phyloP scores from a whole-genome alignment of 2,888 invertebrate species.

The Pedicia rivosa region DNA sequence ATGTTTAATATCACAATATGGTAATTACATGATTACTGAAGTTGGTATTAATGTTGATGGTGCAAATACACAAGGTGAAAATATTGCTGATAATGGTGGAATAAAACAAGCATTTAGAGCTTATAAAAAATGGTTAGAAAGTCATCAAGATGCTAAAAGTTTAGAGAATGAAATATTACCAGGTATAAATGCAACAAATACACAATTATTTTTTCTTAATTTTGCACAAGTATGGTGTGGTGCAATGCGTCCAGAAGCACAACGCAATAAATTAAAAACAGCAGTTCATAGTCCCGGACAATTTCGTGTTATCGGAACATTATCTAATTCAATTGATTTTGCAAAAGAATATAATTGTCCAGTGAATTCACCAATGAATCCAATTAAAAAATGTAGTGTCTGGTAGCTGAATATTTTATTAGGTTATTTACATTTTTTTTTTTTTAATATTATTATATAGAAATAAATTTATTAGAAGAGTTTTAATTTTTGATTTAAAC shows the following conservation, averaged over 20 bases:
- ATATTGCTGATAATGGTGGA: slow-evolving; percentile 94
- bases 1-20: slow-evolving; percentile 76
- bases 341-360: slow-evolving; percentile 55
- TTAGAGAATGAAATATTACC: slow-evolving; percentile 43
- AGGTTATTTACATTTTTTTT: no score
- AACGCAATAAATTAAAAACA: slow-evolving; percentile 61
- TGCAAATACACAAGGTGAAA: slow-evolving; percentile 69
- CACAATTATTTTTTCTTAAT: slow-evolving; percentile 78
- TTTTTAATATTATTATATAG: no score
- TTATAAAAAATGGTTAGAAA: slow-evolving; percentile 57
- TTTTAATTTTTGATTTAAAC: no score
- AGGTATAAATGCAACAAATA: slow-evolving; percentile 55
- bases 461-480: no score
- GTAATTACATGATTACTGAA: slow-evolving; percentile 64
- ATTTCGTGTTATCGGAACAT: slow-evolving; percentile 62
- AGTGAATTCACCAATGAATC: slow-evolving; percentile 63
- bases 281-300: slow-evolving; percentile 73
- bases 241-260: slow-evolving; percentile 64
- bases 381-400: slow-evolving; percentile 56
- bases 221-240: slow-evolving; percentile 83
- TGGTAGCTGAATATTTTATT: no score
- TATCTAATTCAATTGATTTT: slow-evolving; percentile 64
- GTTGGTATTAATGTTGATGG: slow-evolving; percentile 62
- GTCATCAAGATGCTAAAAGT: slow-evolving; percentile 36
- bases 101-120: slow-evolving; percentile 84